Evolutionary conservation across 2,797 vertebrate genomes (phyloP).

Genomic region (Perdix hodgsoniae): DNA sequence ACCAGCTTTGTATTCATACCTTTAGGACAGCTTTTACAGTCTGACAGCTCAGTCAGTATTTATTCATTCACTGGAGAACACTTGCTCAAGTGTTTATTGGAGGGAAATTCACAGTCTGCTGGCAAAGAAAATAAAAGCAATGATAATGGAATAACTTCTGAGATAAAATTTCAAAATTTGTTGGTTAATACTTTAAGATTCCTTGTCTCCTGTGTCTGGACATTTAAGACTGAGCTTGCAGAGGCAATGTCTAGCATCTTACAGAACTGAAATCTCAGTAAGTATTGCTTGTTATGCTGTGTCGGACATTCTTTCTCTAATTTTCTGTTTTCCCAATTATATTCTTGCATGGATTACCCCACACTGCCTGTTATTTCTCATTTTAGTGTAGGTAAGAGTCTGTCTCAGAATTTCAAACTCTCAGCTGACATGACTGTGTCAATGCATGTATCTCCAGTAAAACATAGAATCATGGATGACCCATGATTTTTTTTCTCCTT

Average conservation of each 20-base stretch:
- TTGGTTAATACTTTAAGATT: not conserved
- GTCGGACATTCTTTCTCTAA: not conserved
- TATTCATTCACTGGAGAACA: slow-evolving; percentile 18
- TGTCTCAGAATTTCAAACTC: not conserved
- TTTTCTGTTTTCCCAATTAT: not conserved
- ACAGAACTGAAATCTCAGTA: not conserved
- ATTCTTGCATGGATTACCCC: not conserved
- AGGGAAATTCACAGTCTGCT: slow-evolving; percentile 14
- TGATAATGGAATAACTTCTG: not conserved
- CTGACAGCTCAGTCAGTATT: slow-evolving; percentile 12
- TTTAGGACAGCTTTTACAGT: slow-evolving; percentile 21
- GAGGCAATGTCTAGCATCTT: not conserved
- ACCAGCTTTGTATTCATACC: not conserved
- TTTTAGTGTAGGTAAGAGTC: not conserved
- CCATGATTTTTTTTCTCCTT: not conserved
- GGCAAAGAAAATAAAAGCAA: not conserved
- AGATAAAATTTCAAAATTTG: not conserved
- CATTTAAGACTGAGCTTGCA: not conserved
- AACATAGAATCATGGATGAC: not conserved
- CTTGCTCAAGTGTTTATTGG: not conserved
- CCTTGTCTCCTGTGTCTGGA: not conserved
- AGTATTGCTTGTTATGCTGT: not conserved
- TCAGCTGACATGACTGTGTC: no score
- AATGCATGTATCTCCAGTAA: not conserved
- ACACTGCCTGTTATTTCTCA: fast-evolving